Conservation (phyloP, 2,797 vertebrate species). For the Sphenopsis melanotis region DNA sequence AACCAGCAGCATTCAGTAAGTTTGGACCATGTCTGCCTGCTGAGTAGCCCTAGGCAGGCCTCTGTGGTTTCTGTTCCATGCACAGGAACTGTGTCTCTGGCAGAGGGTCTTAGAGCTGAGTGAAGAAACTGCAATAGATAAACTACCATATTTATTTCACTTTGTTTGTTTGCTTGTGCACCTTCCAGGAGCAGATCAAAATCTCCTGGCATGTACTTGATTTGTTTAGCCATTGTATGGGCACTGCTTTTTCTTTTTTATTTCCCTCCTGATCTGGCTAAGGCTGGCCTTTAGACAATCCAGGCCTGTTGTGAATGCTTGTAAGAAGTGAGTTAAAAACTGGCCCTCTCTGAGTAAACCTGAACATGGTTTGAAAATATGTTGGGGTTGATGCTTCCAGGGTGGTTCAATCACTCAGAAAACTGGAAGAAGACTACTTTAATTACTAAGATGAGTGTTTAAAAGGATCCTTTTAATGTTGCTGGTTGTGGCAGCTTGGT, state of each 20-base stretch:
- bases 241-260: neutral
- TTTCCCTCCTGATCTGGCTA: neutral
- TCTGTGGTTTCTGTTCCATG: neutral
- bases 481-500: neutral
- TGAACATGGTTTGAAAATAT: neutral
- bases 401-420: neutral
- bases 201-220: neutral
- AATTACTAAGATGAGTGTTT: neutral
- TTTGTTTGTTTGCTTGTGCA: neutral
- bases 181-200: slow-evolving; percentile 3
- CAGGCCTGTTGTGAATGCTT: neutral
- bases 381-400: neutral
- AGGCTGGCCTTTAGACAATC: neutral
- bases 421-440: neutral
- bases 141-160: neutral
- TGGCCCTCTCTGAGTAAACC: neutral
- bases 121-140: neutral
- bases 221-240: neutral
- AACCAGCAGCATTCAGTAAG: neutral
- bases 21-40: neutral
- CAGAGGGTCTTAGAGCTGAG: neutral
- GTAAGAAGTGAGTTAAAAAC: neutral
- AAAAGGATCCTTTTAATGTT: neutral
- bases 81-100: neutral
- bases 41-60: neutral